Conservation (phyloP, 2,113 vertebrate species). For the Diadophis punctatus region DNA sequence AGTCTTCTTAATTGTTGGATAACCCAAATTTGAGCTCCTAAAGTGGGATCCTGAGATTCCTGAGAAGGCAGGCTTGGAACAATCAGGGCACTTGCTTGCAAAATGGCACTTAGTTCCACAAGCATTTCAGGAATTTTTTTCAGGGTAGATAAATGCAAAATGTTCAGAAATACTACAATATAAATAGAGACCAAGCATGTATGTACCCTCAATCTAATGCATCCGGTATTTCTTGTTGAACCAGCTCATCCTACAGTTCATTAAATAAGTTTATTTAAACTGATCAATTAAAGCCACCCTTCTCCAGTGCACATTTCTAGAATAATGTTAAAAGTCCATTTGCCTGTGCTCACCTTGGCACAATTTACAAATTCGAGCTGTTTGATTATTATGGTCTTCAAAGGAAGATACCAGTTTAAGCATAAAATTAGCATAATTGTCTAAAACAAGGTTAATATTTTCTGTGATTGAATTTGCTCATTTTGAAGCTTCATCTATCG, state of each 20-base stretch:
- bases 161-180: background rate
- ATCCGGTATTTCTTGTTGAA: background rate
- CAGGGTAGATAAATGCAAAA: background rate
- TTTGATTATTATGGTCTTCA: background rate
- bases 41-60: background rate
- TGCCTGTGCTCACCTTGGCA: background rate
- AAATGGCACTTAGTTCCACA: background rate
- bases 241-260: background rate
- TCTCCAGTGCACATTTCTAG: background rate
- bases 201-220: background rate
- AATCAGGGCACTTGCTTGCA: background rate
- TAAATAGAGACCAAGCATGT: background rate
- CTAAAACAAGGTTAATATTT: background rate
- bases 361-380: background rate
- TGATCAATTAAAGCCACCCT: background rate
- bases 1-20: background rate
- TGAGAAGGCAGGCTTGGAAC: background rate
- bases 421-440: background rate
- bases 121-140: background rate
- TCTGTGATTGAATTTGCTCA: background rate
- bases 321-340: background rate
- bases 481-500: background rate
- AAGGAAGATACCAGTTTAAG: background rate
- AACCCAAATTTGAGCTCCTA: background rate
- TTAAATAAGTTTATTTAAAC: background rate